phyloP scores from a whole-genome alignment of 2,888 invertebrate species.

The Sinodicranocentrus sp. region DNA sequence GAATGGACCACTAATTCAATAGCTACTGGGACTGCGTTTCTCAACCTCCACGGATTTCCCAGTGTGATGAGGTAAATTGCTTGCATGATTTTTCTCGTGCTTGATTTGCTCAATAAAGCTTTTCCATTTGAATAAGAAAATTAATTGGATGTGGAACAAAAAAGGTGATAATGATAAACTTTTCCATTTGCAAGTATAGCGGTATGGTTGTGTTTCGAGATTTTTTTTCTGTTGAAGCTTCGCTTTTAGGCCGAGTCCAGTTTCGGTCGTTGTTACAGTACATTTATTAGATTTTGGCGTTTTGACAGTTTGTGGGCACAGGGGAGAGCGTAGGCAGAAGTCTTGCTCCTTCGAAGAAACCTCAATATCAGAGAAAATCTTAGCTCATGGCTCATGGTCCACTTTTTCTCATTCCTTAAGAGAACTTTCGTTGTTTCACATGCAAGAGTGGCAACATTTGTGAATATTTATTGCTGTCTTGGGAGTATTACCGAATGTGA shows the following conservation, averaged over 20 bases:
- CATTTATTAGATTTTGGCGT: slow-evolving; percentile 37
- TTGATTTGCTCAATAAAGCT: slow-evolving; percentile 46
- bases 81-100: slow-evolving; percentile 15
- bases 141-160: slow-evolving; percentile 40
- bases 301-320: slow-evolving; percentile 27
- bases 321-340: slow-evolving; percentile 14
- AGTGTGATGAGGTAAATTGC: slow-evolving; percentile 30
- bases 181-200: background rate
- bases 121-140: slow-evolving; percentile 43
- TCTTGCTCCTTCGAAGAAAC: background rate
- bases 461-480: too few relatives aligned
- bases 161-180: background rate
- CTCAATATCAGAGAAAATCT: background rate
- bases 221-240: too few relatives aligned
- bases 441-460: too few relatives aligned
- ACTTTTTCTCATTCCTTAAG: too few relatives aligned
- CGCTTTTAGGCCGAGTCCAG: too few relatives aligned
- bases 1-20: slow-evolving; percentile 62
- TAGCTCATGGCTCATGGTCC: background rate
- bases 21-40: slow-evolving; percentile 55
- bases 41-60: background rate
- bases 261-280: too few relatives aligned
- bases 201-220: too few relatives aligned
- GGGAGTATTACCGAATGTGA: too few relatives aligned
- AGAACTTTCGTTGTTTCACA: too few relatives aligned